Conservation (phyloP, 2,113 vertebrate species). For the Asarcornis scutulata region DNA sequence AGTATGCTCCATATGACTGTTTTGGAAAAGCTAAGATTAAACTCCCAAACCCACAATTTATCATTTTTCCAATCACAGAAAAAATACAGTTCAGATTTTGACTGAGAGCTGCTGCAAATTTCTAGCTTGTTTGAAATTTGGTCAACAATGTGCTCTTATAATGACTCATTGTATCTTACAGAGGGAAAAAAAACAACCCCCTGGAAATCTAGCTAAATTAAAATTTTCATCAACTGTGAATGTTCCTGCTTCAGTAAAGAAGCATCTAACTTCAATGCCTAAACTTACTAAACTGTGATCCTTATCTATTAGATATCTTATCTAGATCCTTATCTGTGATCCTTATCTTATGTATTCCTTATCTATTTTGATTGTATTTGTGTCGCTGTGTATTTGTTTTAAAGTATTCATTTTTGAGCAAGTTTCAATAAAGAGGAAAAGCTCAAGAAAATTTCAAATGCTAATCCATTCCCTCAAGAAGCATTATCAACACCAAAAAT, state of each 20-base stretch:
- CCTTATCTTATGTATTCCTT: neutral
- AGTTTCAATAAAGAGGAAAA: neutral
- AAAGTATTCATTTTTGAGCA: neutral
- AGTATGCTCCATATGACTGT: neutral
- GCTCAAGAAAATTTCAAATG: neutral
- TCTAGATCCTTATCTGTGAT: too few relatives aligned
- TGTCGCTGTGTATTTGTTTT: neutral
- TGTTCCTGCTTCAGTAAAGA: neutral
- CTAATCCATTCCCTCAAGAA: neutral
- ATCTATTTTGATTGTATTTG: neutral
- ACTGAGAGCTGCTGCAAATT: neutral
- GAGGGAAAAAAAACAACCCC: conserved; percentile 4
- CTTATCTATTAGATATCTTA: too few relatives aligned
- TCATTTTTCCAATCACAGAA: neutral
- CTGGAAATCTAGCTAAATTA: neutral
- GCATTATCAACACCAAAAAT: neutral
- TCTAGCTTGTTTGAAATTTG: neutral
- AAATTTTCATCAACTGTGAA: neutral
- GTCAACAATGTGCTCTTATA: neutral
- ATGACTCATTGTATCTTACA: neutral
- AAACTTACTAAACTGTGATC: neutral
- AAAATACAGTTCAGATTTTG: neutral
- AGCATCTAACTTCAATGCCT: neutral
- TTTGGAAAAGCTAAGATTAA: conserved; percentile 1
- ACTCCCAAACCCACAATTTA: neutral